Base-by-base conservation (phyloP, 2,113 vertebrate genomes). In the Limanda limanda region DNA sequence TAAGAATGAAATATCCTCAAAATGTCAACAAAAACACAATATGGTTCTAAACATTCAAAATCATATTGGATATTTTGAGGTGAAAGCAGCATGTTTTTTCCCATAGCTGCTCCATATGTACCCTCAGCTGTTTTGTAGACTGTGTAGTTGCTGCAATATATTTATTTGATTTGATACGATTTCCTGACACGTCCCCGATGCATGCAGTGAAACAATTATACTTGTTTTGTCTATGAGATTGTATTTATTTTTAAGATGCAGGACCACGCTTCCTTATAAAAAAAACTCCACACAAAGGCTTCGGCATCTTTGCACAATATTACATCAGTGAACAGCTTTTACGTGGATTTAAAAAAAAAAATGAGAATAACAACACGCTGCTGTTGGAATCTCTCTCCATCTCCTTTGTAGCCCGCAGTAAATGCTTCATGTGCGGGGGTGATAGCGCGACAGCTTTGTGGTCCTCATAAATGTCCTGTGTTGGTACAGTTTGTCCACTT, bases 191-290 rank as follows among this genome's bases (percentile, higher is more conserved):
- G 24, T 48, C 15, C 20, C 23, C 47, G 11, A 42, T 52, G n/a
- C 9, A 35, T 20, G 13, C 18, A 5, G 4, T 65, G 20, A 63
- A 23, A n/a, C 2, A 5, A 5, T 47, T 18, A 55, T 17, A 4
- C 24, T 63, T 27, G 23, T 57, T 69, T 61, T 54, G 4, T 48
- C 0, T 12, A 1, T 61, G 10, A 23, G 14, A 63, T 57, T 71
- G 3, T 12, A 23, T 54, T 68, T 25, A 40, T 58, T 58, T 2
- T 51, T 45, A 24, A 23, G 24, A 78, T 51, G 35, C 13, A 51
- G 35, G 31, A 12, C 31, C 35, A 74, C 21, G 25, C 1, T 70
- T 71, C n/a, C n/a, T n/a, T 68, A 70, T 24, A 68, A 12, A 56
- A 51, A 51, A 54, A 1, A 17, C 21, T 59, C 25, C 5, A 14